Base-by-base conservation (phyloP, 2,113 vertebrate genomes). In the Hippocampus barbouri region DNA sequence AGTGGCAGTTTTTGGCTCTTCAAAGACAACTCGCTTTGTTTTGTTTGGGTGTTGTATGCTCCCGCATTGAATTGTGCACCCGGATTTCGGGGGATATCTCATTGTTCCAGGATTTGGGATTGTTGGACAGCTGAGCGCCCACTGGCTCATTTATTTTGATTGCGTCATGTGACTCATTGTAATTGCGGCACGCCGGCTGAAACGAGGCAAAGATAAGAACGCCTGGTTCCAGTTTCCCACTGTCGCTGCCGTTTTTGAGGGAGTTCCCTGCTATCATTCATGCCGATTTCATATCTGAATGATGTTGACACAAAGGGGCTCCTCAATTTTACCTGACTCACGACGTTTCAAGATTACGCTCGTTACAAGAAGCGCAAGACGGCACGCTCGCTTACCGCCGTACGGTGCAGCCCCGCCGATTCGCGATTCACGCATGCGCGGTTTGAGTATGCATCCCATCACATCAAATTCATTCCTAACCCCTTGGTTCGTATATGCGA, bases 41-140 rank as follows among this genome's bases (percentile, higher is more conserved):
- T 90, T 87, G 84, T 91, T 90, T 93, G 87, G 87, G 85, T 87
- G 86, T 88, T 91, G 86, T 91, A 89, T 91, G 88, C 89, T 90
- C 82, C 78, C 87, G 85, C 83, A 86, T 84, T 83, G 85, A 87
- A 89, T 89, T 79, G 85, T 83, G 83, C 72, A 82, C 85, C 64
- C 79, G 72, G 87, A 89, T 90, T 90, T 90, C 81, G 85, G 84
- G 34, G 91, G 92, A 91, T 89, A 87, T 90, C 85, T 87, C 86
- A 91, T 93, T 93, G 92, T 93, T 92, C 86, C 86, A 90, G 86
- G 82, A 85, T 83, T 85, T 72, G 75, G 80, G 85, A 89, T 86
- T 90, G 87, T 89, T 87, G 86, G 85, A 83, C 86, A 72, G 88
- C 88, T 80, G 75, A 88, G 83, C 71, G 43, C 84, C 85, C 85